Evolutionary conservation across 2,113 vertebrate genomes (phyloP), one percentile per base, ranked within the genome.

Genomic region (Lonchura striata): DNA sequence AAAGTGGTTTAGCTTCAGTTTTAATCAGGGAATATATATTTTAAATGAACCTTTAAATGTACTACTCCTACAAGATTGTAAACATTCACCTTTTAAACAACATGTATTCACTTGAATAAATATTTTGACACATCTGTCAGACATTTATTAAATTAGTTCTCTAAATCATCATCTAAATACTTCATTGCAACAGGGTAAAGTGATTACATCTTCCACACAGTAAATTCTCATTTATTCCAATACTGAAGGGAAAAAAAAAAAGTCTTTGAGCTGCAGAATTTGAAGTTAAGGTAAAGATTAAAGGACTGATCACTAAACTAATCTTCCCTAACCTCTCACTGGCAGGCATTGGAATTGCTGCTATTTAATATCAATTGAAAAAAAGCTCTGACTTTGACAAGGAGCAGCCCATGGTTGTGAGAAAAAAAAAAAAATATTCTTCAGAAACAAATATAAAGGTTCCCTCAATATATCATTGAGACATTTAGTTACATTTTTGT

Each of bases 271-370:
- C 71, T 94, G 15, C 49, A 95, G 56, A 92, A 49, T 91, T 69
- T 91, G 52, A 90, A 97, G 52, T 79, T 63, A 95, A 60, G 78
- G 53, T 88, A 93, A 97, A 95, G 31, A 88, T 85, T 63, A 96
- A 94, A 41, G 6, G 5, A 57, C 9, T 64, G 20, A 71, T 70
- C 64, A 53, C 16, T 42, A 50, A 86, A 21, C 8, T 78, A 49
- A 66, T 59, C 15, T 56, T 70, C 20, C 53, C 17, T 78, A 68
- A 77, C 12, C 25, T 89, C 79, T 8, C 11, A 50, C 3, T 54
- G 30, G 41, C 3, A 92, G 21, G 30, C 15, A 23, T 4, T 78
- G 33, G 28, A 91, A 37, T 64, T 92, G 13, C 2, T 33, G 8
- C 21, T 31, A 18, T 54, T 76, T 87, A 57, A 46, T 20, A 41